phyloP scores from a whole-genome alignment of 2,113 vertebrate genomes.

The Pachycephala philippinensis region DNA sequence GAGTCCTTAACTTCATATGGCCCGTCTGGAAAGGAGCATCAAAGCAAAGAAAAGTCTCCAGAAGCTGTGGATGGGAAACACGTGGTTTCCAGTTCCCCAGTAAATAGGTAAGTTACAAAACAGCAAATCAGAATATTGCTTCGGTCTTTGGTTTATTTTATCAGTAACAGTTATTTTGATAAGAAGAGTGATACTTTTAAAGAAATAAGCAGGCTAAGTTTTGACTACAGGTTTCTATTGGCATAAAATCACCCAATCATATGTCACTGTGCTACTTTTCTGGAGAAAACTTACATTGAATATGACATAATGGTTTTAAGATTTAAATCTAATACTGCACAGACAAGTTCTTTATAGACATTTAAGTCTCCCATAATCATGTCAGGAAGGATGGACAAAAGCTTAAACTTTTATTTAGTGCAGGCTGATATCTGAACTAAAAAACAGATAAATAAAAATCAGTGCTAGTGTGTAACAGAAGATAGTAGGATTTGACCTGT shows the following conservation, averaged over 20 bases:
- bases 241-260: not conserved
- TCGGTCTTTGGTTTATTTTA: not conserved
- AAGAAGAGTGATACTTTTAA: not conserved
- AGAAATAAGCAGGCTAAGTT: not conserved
- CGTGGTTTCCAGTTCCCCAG: not conserved
- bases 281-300: not conserved
- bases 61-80: slow-evolving; percentile 51
- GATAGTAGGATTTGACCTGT: not conserved
- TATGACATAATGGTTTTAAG: not conserved
- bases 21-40: not conserved
- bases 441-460: not conserved
- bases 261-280: not conserved
- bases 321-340: not conserved
- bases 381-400: not conserved
- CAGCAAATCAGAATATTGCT: not conserved
- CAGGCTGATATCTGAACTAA: not conserved
- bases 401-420: not conserved
- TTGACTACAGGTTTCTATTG: not conserved
- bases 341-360: not conserved
- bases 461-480: not conserved
- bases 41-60: slow-evolving; percentile 46
- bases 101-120: slow-evolving; percentile 71
- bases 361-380: not conserved
- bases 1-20: not conserved
- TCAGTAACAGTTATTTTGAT: not conserved